These are phyloP conservation scores for Uria aalge DNA, from an alignment of 2,113 vertebrate genomes.

Conservation along the genomic window DNA sequence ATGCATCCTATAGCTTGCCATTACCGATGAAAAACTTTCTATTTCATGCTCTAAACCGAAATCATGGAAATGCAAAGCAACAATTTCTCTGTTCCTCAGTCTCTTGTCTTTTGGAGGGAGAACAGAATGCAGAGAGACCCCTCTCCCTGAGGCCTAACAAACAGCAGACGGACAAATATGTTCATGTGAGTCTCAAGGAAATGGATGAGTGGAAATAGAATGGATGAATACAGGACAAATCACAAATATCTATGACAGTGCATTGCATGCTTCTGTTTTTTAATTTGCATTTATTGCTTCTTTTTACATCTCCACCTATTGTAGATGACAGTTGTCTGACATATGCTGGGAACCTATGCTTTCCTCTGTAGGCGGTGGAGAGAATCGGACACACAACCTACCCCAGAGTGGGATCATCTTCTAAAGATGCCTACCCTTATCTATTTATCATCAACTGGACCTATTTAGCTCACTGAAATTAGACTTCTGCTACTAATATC, in stretches of 20 bases:
- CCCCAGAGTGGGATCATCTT: background rate
- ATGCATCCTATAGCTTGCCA: background rate
- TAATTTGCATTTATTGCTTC: background rate
- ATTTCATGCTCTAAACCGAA: background rate
- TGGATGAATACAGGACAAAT: background rate
- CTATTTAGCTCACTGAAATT: background rate
- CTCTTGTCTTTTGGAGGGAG: background rate
- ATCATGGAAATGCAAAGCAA: background rate
- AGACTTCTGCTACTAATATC: background rate
- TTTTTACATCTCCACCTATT: background rate
- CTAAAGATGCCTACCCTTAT: background rate
- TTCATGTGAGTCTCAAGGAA: background rate
- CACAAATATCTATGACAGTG: background rate
- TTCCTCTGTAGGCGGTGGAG: background rate
- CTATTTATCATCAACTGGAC: background rate
- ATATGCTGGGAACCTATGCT: accelerated
- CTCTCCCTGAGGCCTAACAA: background rate
- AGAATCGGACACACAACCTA: background rate
- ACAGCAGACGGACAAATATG: background rate
- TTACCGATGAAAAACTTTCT: background rate
- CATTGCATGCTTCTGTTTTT: background rate
- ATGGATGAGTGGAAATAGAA: background rate
- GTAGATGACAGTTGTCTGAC: background rate
- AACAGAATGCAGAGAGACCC: background rate
- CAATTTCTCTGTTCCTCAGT: background rate